phyloP scores from a whole-genome alignment of 2,797 vertebrate species.

The Fratercula arctica region DNA sequence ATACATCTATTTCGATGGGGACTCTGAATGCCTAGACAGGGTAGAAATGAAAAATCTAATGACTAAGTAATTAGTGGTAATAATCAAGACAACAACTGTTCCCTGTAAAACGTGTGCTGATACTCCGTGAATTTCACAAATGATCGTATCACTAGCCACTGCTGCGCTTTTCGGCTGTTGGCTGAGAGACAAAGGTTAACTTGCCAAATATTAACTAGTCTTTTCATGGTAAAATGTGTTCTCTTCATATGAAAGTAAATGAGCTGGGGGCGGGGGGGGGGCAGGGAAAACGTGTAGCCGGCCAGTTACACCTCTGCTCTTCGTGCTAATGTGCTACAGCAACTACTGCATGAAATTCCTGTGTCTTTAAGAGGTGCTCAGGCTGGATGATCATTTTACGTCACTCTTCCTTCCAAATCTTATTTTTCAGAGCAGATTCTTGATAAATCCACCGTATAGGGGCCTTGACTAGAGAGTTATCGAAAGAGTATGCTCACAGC shows the following conservation, averaged over 20 bases:
- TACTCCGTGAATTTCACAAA: background rate
- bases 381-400: background rate
- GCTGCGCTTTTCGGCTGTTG: background rate
- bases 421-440: background rate
- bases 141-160: background rate
- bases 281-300: rapidly evolving
- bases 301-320: background rate
- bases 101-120: background rate
- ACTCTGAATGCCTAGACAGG: background rate
- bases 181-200: background rate
- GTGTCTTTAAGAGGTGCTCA: background rate
- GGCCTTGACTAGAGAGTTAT: background rate
- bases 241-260: background rate
- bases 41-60: background rate
- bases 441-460: background rate
- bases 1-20: rapidly evolving
- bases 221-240: background rate
- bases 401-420: background rate
- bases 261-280: background rate
- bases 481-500: background rate
- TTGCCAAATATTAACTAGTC: background rate
- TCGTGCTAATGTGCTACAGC: background rate
- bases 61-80: background rate
- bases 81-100: background rate
- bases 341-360: background rate